Base-by-base conservation (phyloP, 1,140 invertebrate species). In the Amphibalanus amphitrite region DNA sequence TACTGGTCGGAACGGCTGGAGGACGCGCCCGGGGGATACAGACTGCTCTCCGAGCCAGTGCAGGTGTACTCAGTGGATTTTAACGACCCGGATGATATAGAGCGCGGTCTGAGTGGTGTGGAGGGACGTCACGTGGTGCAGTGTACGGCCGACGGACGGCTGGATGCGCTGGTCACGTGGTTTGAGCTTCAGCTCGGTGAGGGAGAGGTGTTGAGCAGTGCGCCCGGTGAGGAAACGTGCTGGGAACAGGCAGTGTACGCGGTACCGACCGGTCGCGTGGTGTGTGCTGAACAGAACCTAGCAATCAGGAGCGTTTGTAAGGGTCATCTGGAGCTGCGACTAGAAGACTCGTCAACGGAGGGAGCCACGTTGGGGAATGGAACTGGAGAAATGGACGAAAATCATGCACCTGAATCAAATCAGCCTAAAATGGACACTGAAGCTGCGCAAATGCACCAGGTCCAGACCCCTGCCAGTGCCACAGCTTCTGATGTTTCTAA, bases 231-330 rank as follows among this genome's bases (percentile, higher is more conserved):
- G 71, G 71, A 71, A 15, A 84, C 83, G 73, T 89, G 89, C 76
- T 91, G 90, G 90, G 88, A 91, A 77, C 86, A 89, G 77, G 88
- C 87, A 29, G 79, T 91, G 29, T 90, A 74, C 65, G 73, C 73
- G 38, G 64, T 74, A n/a, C 28, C 29, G 64, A 29, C 30, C 28
- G 47, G 28, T 25, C 40, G 38, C 1, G 67, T 3, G 69, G 68
- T 71, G 40, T 29, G 3, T 29, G 30, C 23, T 69, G 30, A 65
- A 3, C 67, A 71, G 23, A 33, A 29, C 23, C 28, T 73, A 3
- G 28, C 64, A 64, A 26, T 73, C 20, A 69, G 71, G 38, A 67
- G 71, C 33, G 20, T 68, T 10, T 71, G 71, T 65, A 20, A 8
- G 6, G 67, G 67, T 15, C 38, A 38, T 17, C 38, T 38, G 38